These are phyloP conservation scores for Crotalus adamanteus DNA, from an alignment of 2,797 vertebrate genomes.

Conservation along the genomic window DNA sequence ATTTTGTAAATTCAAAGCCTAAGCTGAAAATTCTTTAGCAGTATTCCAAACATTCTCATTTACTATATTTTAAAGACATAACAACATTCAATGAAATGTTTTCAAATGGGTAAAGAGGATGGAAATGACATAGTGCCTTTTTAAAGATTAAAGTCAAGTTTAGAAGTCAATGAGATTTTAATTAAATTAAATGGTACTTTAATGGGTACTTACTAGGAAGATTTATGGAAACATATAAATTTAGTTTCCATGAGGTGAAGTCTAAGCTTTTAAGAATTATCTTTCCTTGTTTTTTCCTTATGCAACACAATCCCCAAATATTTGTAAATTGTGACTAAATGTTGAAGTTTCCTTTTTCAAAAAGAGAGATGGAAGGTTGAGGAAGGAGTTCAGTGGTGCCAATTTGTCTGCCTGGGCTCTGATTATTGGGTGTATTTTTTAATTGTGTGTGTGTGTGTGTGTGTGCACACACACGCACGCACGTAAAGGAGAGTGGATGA, in stretches of 20 bases:
- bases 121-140: conserved; percentile 72
- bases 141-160: conserved; percentile 70
- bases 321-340: conserved; percentile 76
- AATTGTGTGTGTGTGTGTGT: background rate
- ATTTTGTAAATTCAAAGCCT: conserved; percentile 21
- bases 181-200: conserved; percentile 77
- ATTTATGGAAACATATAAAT: conserved; percentile 78
- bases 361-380: conserved; percentile 21
- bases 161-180: conserved; percentile 71
- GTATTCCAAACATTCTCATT: background rate
- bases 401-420: conserved; percentile 78
- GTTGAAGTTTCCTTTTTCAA: conserved; percentile 67
- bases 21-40: conserved; percentile 26
- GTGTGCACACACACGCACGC: background rate
- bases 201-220: conserved; percentile 75
- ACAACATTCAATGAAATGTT: conserved; percentile 16
- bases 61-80: background rate
- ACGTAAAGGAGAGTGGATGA: conserved; percentile 60
- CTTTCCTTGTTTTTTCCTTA: conserved; percentile 62
- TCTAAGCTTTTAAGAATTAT: conserved; percentile 75
- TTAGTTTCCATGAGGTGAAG: conserved; percentile 71
- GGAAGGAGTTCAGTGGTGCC: conserved; percentile 70
- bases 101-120: conserved; percentile 67
- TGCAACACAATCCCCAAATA: conserved; percentile 79
- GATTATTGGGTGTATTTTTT: conserved; percentile 69